Percentiles rank a stretch among this genome's conserved stretches.
Evolutionary conservation across 1,140 invertebrate species (phyloP).

Genomic region (Drosophila bocki): DNA sequence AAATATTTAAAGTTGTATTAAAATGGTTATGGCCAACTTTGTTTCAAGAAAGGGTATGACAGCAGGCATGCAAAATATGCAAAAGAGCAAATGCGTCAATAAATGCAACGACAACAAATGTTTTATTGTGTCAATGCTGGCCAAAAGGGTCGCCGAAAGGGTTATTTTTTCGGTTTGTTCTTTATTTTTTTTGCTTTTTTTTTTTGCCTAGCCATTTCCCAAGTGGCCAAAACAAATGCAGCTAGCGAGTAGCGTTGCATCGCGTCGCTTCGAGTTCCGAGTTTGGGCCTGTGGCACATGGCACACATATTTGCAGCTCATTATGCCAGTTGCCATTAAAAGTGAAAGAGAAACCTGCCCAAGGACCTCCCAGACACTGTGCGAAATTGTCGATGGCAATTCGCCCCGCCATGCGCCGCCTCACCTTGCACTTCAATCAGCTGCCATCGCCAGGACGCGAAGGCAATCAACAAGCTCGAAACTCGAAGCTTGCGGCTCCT

Average conservation of each 20-base stretch:
- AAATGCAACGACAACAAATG: constrained; percentile 75
- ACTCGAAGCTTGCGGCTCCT: constrained; percentile 34
- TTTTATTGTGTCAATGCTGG: constrained; percentile 81
- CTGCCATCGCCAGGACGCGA: constrained; percentile 38
- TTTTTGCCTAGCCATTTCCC: constrained; percentile 34
- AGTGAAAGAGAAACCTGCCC: constrained; percentile 60
- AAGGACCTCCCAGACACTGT: constrained; percentile 38
- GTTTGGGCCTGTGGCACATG: constrained; percentile 36
- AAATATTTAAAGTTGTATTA: neutral
- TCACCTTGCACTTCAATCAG: constrained; percentile 74
- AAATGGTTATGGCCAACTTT: neutral
- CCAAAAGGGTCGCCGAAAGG: constrained; percentile 19
- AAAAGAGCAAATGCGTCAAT: constrained; percentile 80
- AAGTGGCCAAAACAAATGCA: constrained; percentile 66
- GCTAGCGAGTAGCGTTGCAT: constrained; percentile 17
- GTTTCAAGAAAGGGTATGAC: constrained; percentile 4
- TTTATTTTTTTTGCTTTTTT: neutral
- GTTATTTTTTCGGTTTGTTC: neutral
- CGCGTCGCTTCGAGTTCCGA: constrained; percentile 30
- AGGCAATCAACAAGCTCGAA: constrained; percentile 62
- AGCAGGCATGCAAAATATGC: constrained; percentile 58
- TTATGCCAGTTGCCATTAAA: constrained; percentile 77
- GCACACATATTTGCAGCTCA: constrained; percentile 65
- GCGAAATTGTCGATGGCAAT: constrained; percentile 49
- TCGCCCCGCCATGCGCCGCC: constrained; percentile 9